Conservation (phyloP, 2,888 invertebrate genomes). For the Tenthredo mesomela region DNA sequence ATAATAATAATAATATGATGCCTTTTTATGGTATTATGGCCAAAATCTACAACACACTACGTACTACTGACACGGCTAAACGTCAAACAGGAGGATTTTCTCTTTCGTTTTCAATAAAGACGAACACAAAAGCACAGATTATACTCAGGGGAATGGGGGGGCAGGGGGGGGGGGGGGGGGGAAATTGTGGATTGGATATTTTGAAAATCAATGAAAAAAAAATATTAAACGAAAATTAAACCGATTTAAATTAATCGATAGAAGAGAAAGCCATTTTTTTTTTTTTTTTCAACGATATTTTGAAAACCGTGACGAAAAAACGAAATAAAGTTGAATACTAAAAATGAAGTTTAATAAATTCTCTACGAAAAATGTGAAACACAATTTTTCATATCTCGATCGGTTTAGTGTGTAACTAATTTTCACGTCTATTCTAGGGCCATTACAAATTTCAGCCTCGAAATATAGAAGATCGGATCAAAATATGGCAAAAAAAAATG, state of each 20-base stretch:
- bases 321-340: neutral
- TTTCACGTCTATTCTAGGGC: neutral
- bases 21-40: constrained; percentile 16
- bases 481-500: neutral
- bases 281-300: neutral
- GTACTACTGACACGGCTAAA: constrained; percentile 75
- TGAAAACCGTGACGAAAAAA: neutral
- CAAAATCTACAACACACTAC: constrained; percentile 74
- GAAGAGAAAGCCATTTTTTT: neutral
- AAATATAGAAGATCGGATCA: neutral
- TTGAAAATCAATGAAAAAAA: neutral
- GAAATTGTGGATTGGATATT: neutral
- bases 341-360: neutral
- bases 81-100: constrained; percentile 69
- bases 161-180: too few species aligned
- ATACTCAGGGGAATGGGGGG: neutral
- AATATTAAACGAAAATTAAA: neutral
- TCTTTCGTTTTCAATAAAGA: constrained; percentile 56
- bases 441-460: neutral
- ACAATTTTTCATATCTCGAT: neutral
- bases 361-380: neutral
- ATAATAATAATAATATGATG: constrained; percentile 44
- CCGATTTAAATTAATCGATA: neutral
- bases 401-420: neutral
- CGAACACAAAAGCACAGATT: constrained; percentile 74